phyloP scores from a whole-genome alignment of 2,888 invertebrate species.

The Linhomoeus sp. region DNA sequence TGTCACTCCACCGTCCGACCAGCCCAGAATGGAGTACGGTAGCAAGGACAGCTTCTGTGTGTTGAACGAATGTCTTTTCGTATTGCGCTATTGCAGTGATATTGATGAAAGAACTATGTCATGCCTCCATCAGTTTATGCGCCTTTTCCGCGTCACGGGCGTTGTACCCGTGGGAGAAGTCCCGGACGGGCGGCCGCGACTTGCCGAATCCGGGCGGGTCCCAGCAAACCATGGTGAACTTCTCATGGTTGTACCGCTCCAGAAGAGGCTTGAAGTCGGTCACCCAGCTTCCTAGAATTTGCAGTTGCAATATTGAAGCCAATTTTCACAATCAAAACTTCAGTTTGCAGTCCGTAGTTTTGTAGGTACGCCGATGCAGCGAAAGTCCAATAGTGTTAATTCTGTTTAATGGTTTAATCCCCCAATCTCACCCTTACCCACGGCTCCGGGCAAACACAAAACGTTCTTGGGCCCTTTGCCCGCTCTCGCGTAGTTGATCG shows the following conservation, averaged over 20 bases:
- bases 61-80: not conserved
- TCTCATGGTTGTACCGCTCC: conserved; percentile 35
- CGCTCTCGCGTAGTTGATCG: not conserved
- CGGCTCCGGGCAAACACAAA: conserved; percentile 55
- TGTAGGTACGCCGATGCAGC: no score
- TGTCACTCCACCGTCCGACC: conserved; percentile 71
- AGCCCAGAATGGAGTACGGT: conserved; percentile 57
- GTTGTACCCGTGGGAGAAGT: conserved; percentile 50
- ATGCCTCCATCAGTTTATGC: conserved; percentile 50
- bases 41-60: conserved; percentile 41
- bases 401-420: no score
- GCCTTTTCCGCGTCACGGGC: conserved; percentile 52
- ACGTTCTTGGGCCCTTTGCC: conserved; percentile 43
- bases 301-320: no score
- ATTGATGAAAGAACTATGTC: conserved; percentile 16
- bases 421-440: no score
- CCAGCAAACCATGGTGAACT: conserved; percentile 27
- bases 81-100: not conserved
- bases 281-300: conserved; percentile 45
- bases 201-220: conserved; percentile 70
- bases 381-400: no score
- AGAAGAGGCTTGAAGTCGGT: conserved; percentile 53
- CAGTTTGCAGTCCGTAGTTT: no score
- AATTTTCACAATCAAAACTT: no score
- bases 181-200: conserved; percentile 53